Base-by-base conservation (phyloP, 1,140 invertebrate species). In the Zelostemma sp. region DNA sequence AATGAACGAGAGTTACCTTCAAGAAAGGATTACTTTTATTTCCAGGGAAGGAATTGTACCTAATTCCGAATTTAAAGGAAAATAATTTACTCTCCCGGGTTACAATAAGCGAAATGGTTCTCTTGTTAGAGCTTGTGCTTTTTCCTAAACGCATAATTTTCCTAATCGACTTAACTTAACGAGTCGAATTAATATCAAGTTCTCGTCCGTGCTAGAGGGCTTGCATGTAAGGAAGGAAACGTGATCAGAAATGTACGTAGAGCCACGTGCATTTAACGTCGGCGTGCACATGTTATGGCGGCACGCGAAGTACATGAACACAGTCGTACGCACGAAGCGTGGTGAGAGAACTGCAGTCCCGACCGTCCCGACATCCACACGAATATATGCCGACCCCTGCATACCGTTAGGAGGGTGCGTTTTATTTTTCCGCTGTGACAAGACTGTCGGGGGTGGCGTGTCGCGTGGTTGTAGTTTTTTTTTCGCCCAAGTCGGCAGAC, bases 351-450 rank as follows among this genome's bases (percentile, higher is more conserved):
- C 50, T n/a, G n/a, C n/a, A n/a, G n/a, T n/a, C n/a, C n/a, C n/a
- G n/a, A n/a, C n/a, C 33, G 50, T 60, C 41, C 49, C 45, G 63
- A 56, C 57, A 45, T 56, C 47, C 45, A 43, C 35, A 19, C 40
- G 45, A 35, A 61, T 55, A 55, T 55, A 41, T 35, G 35, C 40
- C 65, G 53, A 59, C 54, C 66, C 66, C 28, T 55, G 55, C 66
- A 50, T 63, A 54, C 66, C 59, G 43, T 41, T 49, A 47, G 45
- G 35, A 60, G 60, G 60, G 60, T 59, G 60, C 50, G 56, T 60
- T 69, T 69, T 69, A 64, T 69, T 63, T 69, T 69, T 15, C 46
- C 40, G 60, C 50, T 49, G 45, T 69, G 58, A 69, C 67, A 69
- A 69, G 56, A 60, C 59, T 55, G 65, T 55, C 66, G 54, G 55